These are phyloP conservation scores for Anser cygnoides DNA, from an alignment of 2,113 vertebrate genomes.

Conservation along the genomic window DNA sequence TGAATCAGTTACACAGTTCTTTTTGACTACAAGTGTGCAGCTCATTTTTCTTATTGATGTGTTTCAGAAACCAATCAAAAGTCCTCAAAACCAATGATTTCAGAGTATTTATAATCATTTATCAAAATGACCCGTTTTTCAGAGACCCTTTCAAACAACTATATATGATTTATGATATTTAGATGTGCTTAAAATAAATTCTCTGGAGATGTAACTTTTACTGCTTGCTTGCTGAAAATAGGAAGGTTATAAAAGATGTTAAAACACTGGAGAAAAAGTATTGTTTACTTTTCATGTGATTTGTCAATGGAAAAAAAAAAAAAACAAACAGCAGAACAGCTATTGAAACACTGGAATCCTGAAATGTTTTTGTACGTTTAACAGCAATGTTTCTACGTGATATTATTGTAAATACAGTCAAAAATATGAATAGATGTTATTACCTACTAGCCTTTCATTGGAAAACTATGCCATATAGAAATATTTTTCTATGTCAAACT, in stretches of 20 bases:
- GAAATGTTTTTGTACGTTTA: not conserved
- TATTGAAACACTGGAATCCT: not conserved
- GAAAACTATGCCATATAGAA: not conserved
- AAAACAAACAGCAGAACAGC: not conserved
- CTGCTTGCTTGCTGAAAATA: not conserved
- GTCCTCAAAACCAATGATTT: slow-evolving; percentile 65
- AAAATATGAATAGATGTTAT: not conserved
- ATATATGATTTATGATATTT: slow-evolving; percentile 67
- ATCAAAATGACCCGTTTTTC: slow-evolving; percentile 71
- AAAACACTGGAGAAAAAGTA: not conserved
- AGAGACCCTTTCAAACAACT: slow-evolving; percentile 65
- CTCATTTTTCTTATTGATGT: slow-evolving; percentile 67
- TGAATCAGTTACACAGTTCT: slow-evolving; percentile 55
- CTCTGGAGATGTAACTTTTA: slow-evolving; percentile 32
- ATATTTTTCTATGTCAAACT: not conserved
- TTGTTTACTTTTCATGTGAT: not conserved
- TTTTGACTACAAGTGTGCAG: slow-evolving; percentile 52
- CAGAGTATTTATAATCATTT: slow-evolving; percentile 68
- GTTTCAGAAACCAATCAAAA: slow-evolving; percentile 69
- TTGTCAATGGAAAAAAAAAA: not conserved
- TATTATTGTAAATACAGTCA: not conserved
- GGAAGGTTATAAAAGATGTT: slow-evolving; percentile 1
- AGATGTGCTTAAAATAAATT: slow-evolving; percentile 63
- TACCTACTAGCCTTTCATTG: not conserved
- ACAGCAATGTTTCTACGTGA: not conserved